Conservation (phyloP, 2,113 vertebrate species). For the Sus scrofa region DNA sequence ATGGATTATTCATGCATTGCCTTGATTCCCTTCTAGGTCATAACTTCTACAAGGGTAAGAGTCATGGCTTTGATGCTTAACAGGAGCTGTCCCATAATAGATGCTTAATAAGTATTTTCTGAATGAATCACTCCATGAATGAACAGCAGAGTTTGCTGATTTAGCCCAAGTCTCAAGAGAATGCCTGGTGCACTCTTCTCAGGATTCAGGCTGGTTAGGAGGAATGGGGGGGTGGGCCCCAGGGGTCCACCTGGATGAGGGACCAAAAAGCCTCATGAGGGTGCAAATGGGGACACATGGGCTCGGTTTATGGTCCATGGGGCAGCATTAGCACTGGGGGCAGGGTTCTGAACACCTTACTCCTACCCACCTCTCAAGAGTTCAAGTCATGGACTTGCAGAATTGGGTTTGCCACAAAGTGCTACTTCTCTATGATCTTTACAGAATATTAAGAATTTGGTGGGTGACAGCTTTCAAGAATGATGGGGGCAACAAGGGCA, state of each 20-base stretch:
- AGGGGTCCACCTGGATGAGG: neutral
- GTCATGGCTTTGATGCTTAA: constrained; percentile 3
- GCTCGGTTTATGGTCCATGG: neutral
- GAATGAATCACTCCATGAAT: neutral
- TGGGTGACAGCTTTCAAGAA: neutral
- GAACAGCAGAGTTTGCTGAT: neutral
- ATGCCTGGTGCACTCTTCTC: neutral
- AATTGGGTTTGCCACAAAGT: neutral
- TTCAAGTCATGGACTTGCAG: neutral
- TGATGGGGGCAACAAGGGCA: neutral
- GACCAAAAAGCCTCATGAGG: neutral
- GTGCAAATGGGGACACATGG: neutral
- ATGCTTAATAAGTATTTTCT: neutral
- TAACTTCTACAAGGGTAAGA: constrained; percentile 34
- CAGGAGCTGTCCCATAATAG: neutral
- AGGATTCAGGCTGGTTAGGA: neutral
- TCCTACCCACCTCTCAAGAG: neutral
- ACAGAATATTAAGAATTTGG: neutral
- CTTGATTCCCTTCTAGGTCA: constrained; percentile 13
- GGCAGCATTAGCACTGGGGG: neutral
- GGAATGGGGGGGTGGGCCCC: neutral
- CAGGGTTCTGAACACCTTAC: neutral
- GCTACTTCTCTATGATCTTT: neutral
- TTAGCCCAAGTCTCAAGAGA: neutral
- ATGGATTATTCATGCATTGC: constrained; percentile 10